phyloP scores from a whole-genome alignment of 2,113 vertebrate genomes.

The Paramormyrops kingsleyae region DNA sequence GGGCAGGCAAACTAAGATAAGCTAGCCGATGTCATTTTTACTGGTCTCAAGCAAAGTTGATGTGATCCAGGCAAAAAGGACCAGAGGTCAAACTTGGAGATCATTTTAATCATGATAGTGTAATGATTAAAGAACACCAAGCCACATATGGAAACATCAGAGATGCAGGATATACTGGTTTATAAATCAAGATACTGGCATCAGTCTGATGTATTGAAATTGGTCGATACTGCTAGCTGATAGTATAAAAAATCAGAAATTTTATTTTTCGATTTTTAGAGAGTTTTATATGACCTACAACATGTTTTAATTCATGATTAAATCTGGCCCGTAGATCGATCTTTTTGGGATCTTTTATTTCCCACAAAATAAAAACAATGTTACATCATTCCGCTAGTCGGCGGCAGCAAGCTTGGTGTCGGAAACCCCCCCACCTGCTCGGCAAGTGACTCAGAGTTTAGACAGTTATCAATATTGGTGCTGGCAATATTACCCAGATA shows the following conservation, averaged over 20 bases:
- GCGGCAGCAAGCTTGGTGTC: neutral
- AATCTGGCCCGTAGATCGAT: neutral
- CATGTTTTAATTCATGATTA: neutral
- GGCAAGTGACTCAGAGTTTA: neutral
- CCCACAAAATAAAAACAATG: neutral
- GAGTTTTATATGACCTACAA: neutral
- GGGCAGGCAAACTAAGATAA: neutral
- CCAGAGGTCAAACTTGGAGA: neutral
- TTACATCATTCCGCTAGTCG: neutral
- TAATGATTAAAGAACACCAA: neutral
- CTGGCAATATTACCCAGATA: neutral
- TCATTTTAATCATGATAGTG: neutral
- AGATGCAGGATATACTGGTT: neutral
- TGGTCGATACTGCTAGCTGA: too few species aligned
- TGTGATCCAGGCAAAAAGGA: neutral
- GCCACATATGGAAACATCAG: neutral
- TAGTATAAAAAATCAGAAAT: too few species aligned
- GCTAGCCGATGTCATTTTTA: neutral
- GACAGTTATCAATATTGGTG: neutral
- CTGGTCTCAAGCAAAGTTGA: neutral
- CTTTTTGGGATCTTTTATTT: neutral
- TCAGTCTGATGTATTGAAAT: too few species aligned
- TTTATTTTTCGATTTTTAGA: too few species aligned
- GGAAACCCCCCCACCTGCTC: neutral
- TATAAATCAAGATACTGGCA: too few species aligned